Evolutionary conservation across 1,140 invertebrate genomes (phyloP).

Genomic region (Glossosoma conforme): DNA sequence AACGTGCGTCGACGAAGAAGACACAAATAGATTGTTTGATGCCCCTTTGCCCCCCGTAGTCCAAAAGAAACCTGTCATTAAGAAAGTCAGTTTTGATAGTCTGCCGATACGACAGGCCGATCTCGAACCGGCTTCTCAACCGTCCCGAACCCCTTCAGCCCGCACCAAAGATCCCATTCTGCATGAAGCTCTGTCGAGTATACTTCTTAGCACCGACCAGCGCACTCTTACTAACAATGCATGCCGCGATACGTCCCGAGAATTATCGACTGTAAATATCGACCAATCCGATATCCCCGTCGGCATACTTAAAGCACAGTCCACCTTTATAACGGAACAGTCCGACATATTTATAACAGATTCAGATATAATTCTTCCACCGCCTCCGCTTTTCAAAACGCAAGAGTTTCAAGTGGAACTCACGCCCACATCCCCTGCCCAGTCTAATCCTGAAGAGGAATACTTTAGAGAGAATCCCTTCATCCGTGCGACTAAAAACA

Average conservation of each 20-base stretch:
- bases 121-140: not conserved
- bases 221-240: slow-evolving; percentile 22
- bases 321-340: slow-evolving; percentile 24
- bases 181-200: slow-evolving; percentile 8
- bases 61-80: slow-evolving; percentile 24
- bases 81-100: slow-evolving; percentile 28
- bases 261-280: slow-evolving; percentile 4
- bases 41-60: slow-evolving; percentile 8
- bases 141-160: not conserved
- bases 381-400: slow-evolving; percentile 19
- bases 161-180: not conserved
- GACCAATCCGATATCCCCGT: not conserved
- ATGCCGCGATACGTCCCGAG: slow-evolving; percentile 9
- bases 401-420: no score
- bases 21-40: not conserved
- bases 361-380: slow-evolving; percentile 28
- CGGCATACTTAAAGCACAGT: slow-evolving; percentile 14
- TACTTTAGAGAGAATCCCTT: no score
- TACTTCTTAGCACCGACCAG: not conserved
- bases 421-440: no score
- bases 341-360: slow-evolving; percentile 20
- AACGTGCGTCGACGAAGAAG: slow-evolving; percentile 23
- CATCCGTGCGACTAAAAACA: no score
- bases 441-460: no score
- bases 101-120: slow-evolving; percentile 8